phyloP scores from a whole-genome alignment of 2,797 vertebrate genomes.

The Sebastes elongatus region DNA sequence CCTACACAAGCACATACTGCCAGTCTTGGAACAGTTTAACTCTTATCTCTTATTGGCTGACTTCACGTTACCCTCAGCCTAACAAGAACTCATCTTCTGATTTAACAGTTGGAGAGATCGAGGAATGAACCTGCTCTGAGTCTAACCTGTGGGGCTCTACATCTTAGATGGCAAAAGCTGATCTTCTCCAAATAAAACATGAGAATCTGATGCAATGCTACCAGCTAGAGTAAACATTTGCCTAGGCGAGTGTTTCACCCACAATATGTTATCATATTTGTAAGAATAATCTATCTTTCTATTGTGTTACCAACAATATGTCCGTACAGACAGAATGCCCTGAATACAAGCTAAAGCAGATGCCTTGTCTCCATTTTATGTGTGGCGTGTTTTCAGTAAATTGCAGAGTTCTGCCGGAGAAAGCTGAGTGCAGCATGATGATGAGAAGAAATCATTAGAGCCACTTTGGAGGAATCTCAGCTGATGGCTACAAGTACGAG shows the following conservation, averaged over 20 bases:
- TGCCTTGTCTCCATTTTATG: background rate
- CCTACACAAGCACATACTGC: no score
- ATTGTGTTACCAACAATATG: background rate
- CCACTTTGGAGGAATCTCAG: slow-evolving; percentile 30
- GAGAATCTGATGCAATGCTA: background rate
- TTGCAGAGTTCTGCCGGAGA: background rate
- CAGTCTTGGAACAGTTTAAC: background rate
- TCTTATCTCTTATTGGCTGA: background rate
- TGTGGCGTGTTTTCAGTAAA: background rate
- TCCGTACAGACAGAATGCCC: background rate
- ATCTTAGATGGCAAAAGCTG: background rate
- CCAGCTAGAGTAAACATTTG: background rate
- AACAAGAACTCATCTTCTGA: background rate
- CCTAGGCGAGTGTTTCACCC: background rate
- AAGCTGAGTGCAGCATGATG: slow-evolving; percentile 8
- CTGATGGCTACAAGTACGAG: slow-evolving; percentile 20
- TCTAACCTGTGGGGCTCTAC: background rate
- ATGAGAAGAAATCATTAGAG: slow-evolving; percentile 42
- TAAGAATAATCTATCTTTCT: background rate
- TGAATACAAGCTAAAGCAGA: background rate
- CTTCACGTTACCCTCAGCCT: background rate
- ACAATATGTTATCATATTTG: background rate
- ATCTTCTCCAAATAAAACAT: background rate
- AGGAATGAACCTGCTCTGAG: background rate
- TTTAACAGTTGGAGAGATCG: background rate